Evolutionary conservation across 2,888 invertebrate genomes (phyloP).

Genomic region (Terebella lapidaria): DNA sequence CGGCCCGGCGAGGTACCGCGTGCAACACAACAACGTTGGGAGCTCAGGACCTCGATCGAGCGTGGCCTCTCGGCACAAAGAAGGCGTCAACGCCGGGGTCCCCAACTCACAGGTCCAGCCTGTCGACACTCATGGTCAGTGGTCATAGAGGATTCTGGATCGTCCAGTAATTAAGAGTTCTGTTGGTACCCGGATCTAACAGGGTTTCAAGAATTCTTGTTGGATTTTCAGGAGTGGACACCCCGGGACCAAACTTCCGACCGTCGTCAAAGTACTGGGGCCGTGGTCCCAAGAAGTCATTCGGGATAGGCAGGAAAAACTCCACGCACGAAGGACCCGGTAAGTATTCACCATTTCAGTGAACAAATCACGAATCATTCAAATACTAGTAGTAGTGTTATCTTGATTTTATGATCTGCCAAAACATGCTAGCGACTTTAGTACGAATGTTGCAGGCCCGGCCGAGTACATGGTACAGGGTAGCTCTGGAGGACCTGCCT

Average conservation of each 20-base stretch:
- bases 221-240: slow-evolving; percentile 20
- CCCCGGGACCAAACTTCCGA: slow-evolving; percentile 34
- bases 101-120: slow-evolving; percentile 30
- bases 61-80: slow-evolving; percentile 22
- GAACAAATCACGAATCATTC: background rate
- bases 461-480: slow-evolving; percentile 25
- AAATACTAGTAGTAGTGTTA: too few relatives aligned
- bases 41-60: slow-evolving; percentile 29
- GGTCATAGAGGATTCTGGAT: background rate
- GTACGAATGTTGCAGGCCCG: slow-evolving; percentile 24
- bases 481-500: slow-evolving; percentile 24
- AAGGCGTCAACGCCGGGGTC: slow-evolving; percentile 26
- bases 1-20: slow-evolving; percentile 29
- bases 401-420: too few relatives aligned
- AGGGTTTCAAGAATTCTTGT: too few relatives aligned
- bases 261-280: slow-evolving; percentile 33
- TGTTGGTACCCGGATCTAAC: too few relatives aligned
- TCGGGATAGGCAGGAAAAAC: slow-evolving; percentile 17
- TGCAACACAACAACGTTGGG: slow-evolving; percentile 22
- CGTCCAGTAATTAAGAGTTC: too few relatives aligned
- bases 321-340: background rate
- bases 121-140: slow-evolving; percentile 28
- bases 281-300: slow-evolving; percentile 31
- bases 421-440: background rate
- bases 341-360: background rate